Conservation (phyloP, 2,113 vertebrate genomes). For the Notiomystis cincta region DNA sequence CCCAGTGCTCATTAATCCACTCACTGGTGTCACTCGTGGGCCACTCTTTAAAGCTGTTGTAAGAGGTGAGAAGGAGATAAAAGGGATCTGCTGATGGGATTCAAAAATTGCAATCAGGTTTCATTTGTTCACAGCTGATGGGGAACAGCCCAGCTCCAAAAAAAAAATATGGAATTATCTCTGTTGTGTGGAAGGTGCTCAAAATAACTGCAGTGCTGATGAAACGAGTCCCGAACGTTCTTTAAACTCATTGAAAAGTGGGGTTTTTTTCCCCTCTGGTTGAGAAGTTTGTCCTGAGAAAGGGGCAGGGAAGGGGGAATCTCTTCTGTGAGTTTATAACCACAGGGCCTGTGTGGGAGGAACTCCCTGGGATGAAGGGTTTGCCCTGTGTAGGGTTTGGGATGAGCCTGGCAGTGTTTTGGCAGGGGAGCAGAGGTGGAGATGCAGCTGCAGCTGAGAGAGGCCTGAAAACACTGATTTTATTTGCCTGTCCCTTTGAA, state of each 20-base stretch:
- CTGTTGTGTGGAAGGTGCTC: neutral
- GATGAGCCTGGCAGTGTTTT: neutral
- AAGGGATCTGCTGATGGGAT: neutral
- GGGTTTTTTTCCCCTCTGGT: rapidly evolving
- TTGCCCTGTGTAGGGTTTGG: neutral
- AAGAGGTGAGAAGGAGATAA: neutral
- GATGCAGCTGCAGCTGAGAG: neutral
- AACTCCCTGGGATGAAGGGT: neutral
- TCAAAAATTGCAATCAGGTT: neutral
- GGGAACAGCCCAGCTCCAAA: neutral
- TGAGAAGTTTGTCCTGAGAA: neutral
- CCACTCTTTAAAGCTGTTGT: neutral
- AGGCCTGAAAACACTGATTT: neutral
- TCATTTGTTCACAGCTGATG: neutral
- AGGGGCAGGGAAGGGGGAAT: neutral
- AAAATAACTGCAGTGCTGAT: neutral
- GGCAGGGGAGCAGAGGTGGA: neutral
- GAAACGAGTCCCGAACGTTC: neutral
- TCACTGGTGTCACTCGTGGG: neutral
- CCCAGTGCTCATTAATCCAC: neutral
- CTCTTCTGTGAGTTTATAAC: neutral
- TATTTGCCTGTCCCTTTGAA: neutral
- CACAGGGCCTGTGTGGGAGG: rapidly evolving
- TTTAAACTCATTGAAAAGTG: neutral
- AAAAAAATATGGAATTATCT: neutral